Conservation (phyloP, 1,140 invertebrate genomes). For the Diorhabda elongata region DNA sequence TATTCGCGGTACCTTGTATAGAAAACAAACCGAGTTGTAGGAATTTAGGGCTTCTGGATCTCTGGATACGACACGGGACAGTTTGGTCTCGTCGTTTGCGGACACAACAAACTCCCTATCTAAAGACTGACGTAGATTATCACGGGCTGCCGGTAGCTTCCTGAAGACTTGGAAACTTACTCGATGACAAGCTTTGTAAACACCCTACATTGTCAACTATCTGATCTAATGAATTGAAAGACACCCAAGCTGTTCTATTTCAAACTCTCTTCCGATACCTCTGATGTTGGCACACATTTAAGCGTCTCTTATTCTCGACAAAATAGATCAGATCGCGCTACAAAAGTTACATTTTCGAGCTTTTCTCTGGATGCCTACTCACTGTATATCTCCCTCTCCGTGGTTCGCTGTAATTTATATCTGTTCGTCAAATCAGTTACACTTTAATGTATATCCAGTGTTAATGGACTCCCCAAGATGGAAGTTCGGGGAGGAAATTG, state of each 20-base stretch:
- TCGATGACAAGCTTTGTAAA: conserved; percentile 41
- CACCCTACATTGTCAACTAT: conserved; percentile 42
- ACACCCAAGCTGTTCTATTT: conserved; percentile 39
- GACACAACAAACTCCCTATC: conserved; percentile 29
- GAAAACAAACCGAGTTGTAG: not conserved
- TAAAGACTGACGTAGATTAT: conserved; percentile 43
- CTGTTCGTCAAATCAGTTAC: conserved; percentile 1
- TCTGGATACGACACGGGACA: conserved; percentile 16
- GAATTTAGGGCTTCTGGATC: not conserved
- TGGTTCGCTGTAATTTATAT: conserved; percentile 7
- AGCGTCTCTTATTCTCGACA: conserved; percentile 19
- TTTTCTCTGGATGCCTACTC: conserved; percentile 5
- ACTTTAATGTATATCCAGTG: not conserved
- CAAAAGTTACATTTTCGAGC: conserved; percentile 19
- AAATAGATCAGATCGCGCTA: conserved; percentile 9
- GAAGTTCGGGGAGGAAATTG: not conserved
- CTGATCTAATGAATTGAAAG: conserved; percentile 45
- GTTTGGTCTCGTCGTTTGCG: conserved; percentile 21
- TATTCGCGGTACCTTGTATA: too few relatives aligned
- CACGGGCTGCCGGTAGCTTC: conserved; percentile 41
- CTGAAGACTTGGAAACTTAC: conserved; percentile 45
- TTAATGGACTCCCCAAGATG: not conserved
- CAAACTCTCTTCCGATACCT: conserved; percentile 38
- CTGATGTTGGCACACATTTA: conserved; percentile 21
- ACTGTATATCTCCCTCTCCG: not conserved